These are phyloP conservation scores for Pimpla rufipes DNA, from an alignment of 2,888 invertebrate genomes.

Conservation along the genomic window DNA sequence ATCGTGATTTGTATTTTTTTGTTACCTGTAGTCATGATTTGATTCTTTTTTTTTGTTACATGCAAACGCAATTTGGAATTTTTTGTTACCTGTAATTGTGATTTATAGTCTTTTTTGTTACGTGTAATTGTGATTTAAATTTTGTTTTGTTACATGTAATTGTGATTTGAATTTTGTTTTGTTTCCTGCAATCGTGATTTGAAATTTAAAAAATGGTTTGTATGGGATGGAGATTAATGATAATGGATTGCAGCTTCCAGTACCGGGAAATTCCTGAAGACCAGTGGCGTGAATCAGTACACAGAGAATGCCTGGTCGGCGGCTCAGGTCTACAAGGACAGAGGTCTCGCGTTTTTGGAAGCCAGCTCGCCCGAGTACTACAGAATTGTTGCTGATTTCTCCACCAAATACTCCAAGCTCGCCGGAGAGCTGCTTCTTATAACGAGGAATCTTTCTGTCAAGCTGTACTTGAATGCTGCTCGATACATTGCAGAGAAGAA, in stretches of 20 bases:
- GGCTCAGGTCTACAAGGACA: constrained; percentile 87
- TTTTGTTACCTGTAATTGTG: too few relatives aligned
- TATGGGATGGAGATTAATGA: background rate
- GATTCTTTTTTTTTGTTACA: constrained; percentile 17
- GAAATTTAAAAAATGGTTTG: constrained; percentile 25
- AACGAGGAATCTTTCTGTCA: constrained; percentile 86
- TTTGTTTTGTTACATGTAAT: constrained; percentile 18
- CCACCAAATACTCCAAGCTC: constrained; percentile 89
- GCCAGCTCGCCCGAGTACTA: constrained; percentile 90
- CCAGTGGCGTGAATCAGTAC: constrained; percentile 89
- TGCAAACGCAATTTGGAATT: background rate
- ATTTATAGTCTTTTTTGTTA: constrained; percentile 17
- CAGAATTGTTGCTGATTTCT: constrained; percentile 86
- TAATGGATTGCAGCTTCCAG: constrained; percentile 87
- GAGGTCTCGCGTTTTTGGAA: constrained; percentile 90
- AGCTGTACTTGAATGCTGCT: constrained; percentile 86
- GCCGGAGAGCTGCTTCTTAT: constrained; percentile 87
- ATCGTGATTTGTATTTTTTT: constrained; percentile 5
- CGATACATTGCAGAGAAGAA: constrained; percentile 87
- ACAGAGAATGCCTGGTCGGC: constrained; percentile 89
- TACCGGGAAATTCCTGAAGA: constrained; percentile 89
- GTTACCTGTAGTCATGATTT: too few relatives aligned
- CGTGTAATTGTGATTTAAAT: background rate
- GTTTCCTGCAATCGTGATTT: background rate
- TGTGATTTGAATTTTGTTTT: constrained; percentile 8